A percentile compares a stretch with the other conserved stretches of the same genome.
These are phyloP conservation scores for Eulemur albifrons DNA, from an alignment of 2,797 vertebrate genomes.

Conservation along the genomic window DNA sequence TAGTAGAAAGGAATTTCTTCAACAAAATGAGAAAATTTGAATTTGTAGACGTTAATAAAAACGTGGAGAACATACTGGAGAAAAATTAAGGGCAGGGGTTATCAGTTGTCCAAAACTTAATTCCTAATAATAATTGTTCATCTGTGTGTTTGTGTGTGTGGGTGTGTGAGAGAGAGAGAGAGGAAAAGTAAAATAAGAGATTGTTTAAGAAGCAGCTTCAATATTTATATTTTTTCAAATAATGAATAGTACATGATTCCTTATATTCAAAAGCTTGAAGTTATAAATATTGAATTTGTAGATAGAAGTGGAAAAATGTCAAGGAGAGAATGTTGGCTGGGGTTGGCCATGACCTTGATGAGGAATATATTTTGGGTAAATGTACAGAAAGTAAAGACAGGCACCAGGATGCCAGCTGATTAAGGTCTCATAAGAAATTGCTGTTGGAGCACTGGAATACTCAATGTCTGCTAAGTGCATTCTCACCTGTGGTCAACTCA, in stretches of 20 bases:
- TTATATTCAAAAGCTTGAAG: constrained; percentile 12
- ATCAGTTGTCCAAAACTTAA: not conserved
- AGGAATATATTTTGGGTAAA: not conserved
- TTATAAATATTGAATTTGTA: constrained; percentile 15
- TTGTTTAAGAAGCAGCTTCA: constrained; percentile 20
- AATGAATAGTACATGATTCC: not conserved
- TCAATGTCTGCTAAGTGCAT: not conserved
- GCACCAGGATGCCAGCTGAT: not conserved
- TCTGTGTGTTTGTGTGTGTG: not conserved
- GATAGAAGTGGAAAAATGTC: not conserved
- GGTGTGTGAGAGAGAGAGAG: not conserved
- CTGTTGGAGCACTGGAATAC: not conserved
- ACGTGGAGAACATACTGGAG: not conserved
- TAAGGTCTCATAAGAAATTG: not conserved
- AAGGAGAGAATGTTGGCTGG: not conserved
- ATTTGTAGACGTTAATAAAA: constrained; percentile 42
- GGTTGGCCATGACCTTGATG: not conserved
- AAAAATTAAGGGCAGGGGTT: not conserved
- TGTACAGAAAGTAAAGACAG: not conserved
- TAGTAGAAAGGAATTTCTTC: not conserved
- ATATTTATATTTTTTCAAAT: not conserved
- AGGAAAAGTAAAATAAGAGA: constrained; percentile 8
- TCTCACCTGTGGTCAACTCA: not conserved
- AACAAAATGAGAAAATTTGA: not conserved
- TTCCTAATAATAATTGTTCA: not conserved